phyloP scores from a whole-genome alignment of 30 jellyfish, hydroid and myxozoan genomes.

The Turritopsis rubra region DNA sequence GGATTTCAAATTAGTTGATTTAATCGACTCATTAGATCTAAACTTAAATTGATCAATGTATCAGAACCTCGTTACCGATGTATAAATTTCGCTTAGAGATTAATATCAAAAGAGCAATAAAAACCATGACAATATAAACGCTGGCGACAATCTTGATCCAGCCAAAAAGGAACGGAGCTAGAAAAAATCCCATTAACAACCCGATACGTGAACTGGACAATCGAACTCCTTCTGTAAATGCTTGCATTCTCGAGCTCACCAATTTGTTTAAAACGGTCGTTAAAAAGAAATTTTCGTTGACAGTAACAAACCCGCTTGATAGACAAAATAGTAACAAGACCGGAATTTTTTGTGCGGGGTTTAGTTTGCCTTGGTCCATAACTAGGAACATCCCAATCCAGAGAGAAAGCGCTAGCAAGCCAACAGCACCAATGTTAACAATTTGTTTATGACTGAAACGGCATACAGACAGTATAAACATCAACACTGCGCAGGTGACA shows the following conservation, averaged over 20 bases:
- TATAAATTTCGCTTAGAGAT: neutral
- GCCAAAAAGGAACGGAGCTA: neutral
- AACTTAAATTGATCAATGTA: neutral
- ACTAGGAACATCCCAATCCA: neutral
- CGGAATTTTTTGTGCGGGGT: neutral
- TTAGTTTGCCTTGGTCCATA: neutral
- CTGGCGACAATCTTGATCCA: neutral
- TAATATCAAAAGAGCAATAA: neutral
- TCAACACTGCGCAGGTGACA: neutral
- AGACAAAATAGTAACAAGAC: neutral
- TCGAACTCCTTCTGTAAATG: constrained; percentile 9
- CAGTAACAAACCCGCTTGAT: neutral
- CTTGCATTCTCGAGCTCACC: neutral
- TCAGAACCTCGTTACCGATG: neutral
- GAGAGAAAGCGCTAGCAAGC: neutral
- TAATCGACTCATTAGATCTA: neutral
- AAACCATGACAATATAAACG: neutral
- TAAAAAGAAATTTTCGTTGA: neutral
- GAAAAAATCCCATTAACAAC: neutral
- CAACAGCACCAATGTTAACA: neutral
- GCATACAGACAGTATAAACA: neutral
- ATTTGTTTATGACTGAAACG: neutral
- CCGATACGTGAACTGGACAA: neutral
- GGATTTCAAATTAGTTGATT: neutral
- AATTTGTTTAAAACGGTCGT: neutral